Base-by-base conservation (phyloP, 2,888 invertebrate genomes). In the Melanostoma scalare region DNA sequence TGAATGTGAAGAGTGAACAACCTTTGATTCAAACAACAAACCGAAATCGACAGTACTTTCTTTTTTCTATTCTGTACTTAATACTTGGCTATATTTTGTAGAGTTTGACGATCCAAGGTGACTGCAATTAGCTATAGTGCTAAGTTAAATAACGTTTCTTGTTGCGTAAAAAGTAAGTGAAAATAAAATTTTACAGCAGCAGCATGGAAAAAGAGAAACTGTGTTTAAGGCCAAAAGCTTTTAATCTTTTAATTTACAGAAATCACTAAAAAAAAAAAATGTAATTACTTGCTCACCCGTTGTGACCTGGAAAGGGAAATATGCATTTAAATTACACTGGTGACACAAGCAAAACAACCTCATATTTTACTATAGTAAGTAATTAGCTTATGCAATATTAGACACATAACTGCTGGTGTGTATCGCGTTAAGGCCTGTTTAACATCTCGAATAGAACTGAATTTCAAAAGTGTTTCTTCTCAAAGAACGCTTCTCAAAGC, bases 231-330 rank as follows among this genome's bases (percentile, higher is more conserved):
- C 30, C 42, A n/a, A 42, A 0, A 30, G 31, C 6, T 33, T 60
- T 33, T 9, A 44, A 10, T 33, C 3, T n/a, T 4, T 40, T 58
- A 31, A n/a, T 31, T 31, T n/a, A n/a, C n/a, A 20, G 20, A 20
- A 20, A 20, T 20, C 6, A n/a, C 42, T 2, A 3, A 20, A 2
- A 46, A 61, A 61, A 38, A 10, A 61, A 10, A 46, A 61, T 61
- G 46, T 61, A 61, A 61, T 61, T 48, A 35, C 48, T 48, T 36
- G 38, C 36, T 48, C 55, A 55, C 20, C 20, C 20, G 1, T 20
- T 20, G 55, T 46, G 68, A 68, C 53, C 35, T 68, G 56, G 8
- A 58, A 56, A 56, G 48, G 69, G 69, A 69, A 69, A 69, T 69
- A 35, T 69, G 58, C 48, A 58, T 56, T 69, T 56, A 30, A 30